Base-by-base conservation (phyloP, 53 echinoderm and acorn worm species). In the Hippasteria phrygiana region DNA sequence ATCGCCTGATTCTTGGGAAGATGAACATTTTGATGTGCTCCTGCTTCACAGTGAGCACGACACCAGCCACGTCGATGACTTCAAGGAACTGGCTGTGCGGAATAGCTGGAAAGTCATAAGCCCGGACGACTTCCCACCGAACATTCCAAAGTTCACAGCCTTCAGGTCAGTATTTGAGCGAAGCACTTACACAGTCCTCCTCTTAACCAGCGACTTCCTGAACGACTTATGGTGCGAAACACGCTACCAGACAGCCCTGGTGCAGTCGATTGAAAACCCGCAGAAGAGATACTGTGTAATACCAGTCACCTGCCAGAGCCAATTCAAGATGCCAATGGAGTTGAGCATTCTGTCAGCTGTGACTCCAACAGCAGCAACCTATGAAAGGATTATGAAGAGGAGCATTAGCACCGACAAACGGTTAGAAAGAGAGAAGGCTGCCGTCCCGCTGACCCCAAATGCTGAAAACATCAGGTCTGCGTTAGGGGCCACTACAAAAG, bases 11-110 rank as follows among this genome's bases (percentile, higher is more conserved):
- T 2, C 67, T 33, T 67, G 55, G 35, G 55, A 55, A 5, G 45
- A 74, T 3, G 79, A 89, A 48, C 71, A 70, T 43, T 89, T 77
- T 43, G 89, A 89, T 41, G 43, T 89, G 27, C 71, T 89, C 24
- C 54, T 89, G 28, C 39, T 89, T 13, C 43, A 89, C 80, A 89
- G 89, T 33, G 80, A 89, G 27, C 35, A 89, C 1, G 89, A 89
- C 71, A 5, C 2, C 3, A 13, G 2, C 3, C 20, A 71, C 31
- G 71, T 46, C 2, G 28, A 71, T 1, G 1, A 78, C 8, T 78
- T 89, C 51, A 24, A 42, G n/a, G 71, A 50, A 36, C 13, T 78
- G 34, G 78, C 78, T 0, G 20, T 27, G 20, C 38, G 50, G 28
- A 18, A 66, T 17, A 42, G 33, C 8, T 89, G 89, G 89, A 89